Base-by-base conservation (phyloP, 2,113 vertebrate genomes). In the Parus major region DNA sequence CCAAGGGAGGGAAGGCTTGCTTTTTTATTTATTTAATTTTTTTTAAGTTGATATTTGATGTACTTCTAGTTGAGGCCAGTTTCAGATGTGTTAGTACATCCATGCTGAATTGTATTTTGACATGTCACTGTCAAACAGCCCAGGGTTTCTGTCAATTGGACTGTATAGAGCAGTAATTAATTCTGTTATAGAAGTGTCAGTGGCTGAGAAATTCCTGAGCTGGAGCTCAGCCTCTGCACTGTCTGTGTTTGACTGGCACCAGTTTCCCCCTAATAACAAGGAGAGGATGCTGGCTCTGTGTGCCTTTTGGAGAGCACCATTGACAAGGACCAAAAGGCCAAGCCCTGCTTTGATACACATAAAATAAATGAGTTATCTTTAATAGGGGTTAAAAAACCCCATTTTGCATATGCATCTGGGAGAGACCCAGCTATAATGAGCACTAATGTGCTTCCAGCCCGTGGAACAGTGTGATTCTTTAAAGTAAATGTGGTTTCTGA, bases 141-240 rank as follows among this genome's bases (percentile, higher is more conserved):
- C 36, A 6, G 41, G 65, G 28, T 86, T 93, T 59, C 87, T 94
- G 88, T 94, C 92, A 88, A 3, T 47, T 5, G 35, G 49, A 53
- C 90, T 86, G 55, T 33, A 71, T 3, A 50, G 68, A 78, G 41
- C 12, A 93, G 80, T 94, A 94, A 96, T 94, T 95, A 93, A 90
- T 94, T 96, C 89, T 94, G 85, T 46, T 90, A 6, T 25, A 56
- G 65, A 75, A 56, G 15, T 86, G 72, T 83, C 79, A 86, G 28
- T 1, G 1, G 49, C 56, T 88, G 76, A 75, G 90, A 44, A 68
- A 44, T 41, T 66, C 55, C 71, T 36, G 53, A 77, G 60, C 27
- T 52, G 22, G 46, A 35, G 27, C 86, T 95, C 76, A 81, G 59
- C 39, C 78, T 80, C 86, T 59, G 72, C 71, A 21, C 66, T 49